Conservation (phyloP, 2,888 invertebrate genomes). For the Uropetala carovei region DNA sequence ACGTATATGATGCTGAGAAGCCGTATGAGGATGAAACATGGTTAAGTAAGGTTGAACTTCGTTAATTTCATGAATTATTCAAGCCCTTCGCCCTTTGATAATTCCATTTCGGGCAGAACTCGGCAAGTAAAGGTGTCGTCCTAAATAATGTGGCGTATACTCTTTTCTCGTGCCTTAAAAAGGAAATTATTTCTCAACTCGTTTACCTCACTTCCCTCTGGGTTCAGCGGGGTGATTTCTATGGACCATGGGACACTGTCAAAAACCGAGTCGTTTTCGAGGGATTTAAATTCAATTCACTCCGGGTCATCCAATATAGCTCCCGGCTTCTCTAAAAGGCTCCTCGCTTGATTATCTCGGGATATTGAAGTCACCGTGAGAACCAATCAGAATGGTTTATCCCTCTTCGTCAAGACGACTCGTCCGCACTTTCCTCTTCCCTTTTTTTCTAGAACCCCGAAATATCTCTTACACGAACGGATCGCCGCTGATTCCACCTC, state of each 20-base stretch:
- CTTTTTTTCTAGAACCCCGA: background rate
- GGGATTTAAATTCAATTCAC: background rate
- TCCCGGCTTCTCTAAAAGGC: background rate
- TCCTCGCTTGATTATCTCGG: background rate
- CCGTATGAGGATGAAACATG: no score
- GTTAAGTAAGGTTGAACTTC: no score
- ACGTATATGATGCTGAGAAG: no score
- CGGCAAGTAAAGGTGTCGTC: no score
- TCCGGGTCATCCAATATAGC: slow-evolving; percentile 9
- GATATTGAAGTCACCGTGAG: background rate
- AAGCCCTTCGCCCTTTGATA: no score
- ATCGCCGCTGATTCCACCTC: background rate
- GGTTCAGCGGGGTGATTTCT: background rate
- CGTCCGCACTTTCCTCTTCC: background rate
- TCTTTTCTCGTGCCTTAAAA: no score
- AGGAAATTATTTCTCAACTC: no score
- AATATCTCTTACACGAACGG: background rate
- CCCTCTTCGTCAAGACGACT: background rate
- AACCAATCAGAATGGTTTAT: background rate
- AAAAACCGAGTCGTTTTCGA: background rate
- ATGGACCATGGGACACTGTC: background rate
- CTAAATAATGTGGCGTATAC: no score
- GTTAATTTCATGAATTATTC: no score
- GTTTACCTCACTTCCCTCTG: background rate
- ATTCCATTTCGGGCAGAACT: no score